phyloP scores from a whole-genome alignment of 2,113 vertebrate genomes.

The Calidris pygmaea region DNA sequence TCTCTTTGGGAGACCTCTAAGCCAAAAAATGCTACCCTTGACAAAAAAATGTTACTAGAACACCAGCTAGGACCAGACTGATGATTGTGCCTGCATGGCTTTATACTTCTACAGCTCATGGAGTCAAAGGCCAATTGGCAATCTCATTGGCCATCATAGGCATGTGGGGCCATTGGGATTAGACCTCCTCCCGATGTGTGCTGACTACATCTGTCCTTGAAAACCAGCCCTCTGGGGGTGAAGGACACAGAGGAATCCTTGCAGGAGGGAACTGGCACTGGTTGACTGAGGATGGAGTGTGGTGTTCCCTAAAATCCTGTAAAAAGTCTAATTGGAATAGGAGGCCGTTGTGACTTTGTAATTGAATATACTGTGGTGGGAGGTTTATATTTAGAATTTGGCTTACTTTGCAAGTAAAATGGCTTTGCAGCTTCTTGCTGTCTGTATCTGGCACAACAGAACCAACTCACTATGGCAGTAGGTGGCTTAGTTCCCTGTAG shows the following conservation, averaged over 20 bases:
- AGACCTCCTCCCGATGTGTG: accelerated
- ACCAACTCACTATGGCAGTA: neutral
- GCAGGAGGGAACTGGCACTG: neutral
- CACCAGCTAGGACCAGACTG: neutral
- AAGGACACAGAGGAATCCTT: neutral
- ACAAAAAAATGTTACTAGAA: neutral
- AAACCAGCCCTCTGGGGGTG: neutral
- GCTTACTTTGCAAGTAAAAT: neutral
- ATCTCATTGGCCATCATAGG: neutral
- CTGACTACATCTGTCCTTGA: neutral
- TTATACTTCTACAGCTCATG: neutral
- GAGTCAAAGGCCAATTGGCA: neutral
- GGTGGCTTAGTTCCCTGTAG: neutral
- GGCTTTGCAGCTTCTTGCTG: neutral
- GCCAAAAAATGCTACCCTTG: neutral
- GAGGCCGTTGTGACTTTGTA: neutral
- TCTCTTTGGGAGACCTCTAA: neutral
- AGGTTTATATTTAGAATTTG: constrained; percentile 19
- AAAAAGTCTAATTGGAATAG: neutral
- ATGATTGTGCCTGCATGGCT: neutral
- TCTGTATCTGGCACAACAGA: neutral
- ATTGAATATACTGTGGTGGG: neutral
- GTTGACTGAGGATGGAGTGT: neutral
- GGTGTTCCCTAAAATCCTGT: neutral
- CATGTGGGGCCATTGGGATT: neutral